Base-by-base conservation (phyloP, 2,113 vertebrate genomes). In the Motacilla tschutschensis region DNA sequence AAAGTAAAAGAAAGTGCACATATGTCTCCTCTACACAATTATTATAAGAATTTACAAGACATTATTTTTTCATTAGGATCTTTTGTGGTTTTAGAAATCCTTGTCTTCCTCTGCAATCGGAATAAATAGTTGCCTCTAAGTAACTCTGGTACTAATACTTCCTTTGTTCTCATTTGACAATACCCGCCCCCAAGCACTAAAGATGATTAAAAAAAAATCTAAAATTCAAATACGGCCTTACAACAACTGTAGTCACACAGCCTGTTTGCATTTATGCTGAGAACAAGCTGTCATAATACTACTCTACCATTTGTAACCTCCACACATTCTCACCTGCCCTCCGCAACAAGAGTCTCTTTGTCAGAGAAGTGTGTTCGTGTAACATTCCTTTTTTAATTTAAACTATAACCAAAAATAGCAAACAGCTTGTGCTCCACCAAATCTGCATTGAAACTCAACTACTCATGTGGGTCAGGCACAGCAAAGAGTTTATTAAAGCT, bases 311-410 rank as follows among this genome's bases (percentile, higher is more conserved):
- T 93, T 58, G 44, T 66, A 94, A 77, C 67, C 66, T 83, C 93
- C 77, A 31, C 25, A 2, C 46, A 31, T 79, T 94, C 84, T 94
- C 91, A 95, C 93, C 92, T 93, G 92, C 58, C 90, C 47, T 57
- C 62, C 65, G 54, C 63, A 92, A 95, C 79, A 91, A 93, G 69
- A 85, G 69, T 31, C 38, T 77, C 91, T 96, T 93, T 95, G 91
- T 94, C 76, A 80, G 50, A 94, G 87, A 58, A 47, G 58, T 14
- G 25, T 71, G 65, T 76, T 93, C 95, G 76, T 44, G 41, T 76
- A 90, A 72, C 62, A 46, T 71, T 93, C 62, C 26, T 76, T 85
- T 44, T 79, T 89, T 62, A 89, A 85, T 67, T 94, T 78, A 83
- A 87, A 60, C 73, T 83, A 44, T 44, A 87, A 63, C 28, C 58